Conservation (phyloP, 2,797 vertebrate genomes). For the Takifugu ocellatus region DNA sequence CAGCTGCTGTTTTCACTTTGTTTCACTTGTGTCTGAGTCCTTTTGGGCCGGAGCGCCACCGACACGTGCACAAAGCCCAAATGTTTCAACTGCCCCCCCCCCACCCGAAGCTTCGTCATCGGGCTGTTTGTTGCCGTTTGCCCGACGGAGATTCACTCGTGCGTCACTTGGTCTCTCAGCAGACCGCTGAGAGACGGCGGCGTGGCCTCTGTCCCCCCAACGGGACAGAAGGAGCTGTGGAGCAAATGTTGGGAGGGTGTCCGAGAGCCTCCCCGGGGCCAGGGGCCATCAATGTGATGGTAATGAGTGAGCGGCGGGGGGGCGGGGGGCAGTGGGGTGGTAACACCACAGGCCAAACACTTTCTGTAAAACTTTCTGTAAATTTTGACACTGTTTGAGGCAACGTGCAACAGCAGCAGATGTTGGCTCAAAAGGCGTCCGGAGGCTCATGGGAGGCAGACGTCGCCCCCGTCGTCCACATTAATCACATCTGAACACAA, state of each 20-base stretch:
- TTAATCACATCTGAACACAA: no score
- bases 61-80: not conserved
- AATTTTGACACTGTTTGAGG: conserved; percentile 21
- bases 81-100: not conserved
- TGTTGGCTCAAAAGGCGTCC: conserved; percentile 22
- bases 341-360: conserved; percentile 53
- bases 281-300: conserved; percentile 48
- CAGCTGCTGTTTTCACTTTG: no score
- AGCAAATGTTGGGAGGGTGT: conserved; percentile 55
- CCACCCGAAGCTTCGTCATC: not conserved
- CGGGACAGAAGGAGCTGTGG: conserved; percentile 51
- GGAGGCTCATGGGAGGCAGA: conserved; percentile 2
- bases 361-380: conserved; percentile 51
- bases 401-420: conserved; percentile 32
- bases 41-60: no score
- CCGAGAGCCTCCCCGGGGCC: conserved; percentile 29
- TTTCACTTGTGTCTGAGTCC: no score
- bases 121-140: conserved; percentile 9
- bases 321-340: conserved; percentile 39
- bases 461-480: conserved; percentile 10
- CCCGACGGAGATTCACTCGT: not conserved
- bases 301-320: conserved; percentile 19
- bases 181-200: conserved; percentile 16
- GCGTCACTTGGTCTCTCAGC: conserved; percentile 12
- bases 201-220: conserved; percentile 43